Evolutionary conservation across 2,797 vertebrate species (phyloP).

Genomic region (Sardinella longiceps): DNA sequence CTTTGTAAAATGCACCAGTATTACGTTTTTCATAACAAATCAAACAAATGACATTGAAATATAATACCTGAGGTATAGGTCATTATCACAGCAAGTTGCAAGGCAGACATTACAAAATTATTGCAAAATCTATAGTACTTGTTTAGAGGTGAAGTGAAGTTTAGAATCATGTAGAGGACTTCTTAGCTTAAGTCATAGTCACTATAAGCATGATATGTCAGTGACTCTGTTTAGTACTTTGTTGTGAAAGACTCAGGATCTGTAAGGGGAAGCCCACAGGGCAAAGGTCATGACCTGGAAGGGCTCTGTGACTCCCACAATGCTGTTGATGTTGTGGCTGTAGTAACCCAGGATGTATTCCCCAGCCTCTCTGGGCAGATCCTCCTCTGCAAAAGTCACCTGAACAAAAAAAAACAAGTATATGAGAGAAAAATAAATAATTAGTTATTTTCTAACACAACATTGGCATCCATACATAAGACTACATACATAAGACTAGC

Average conservation of each 20-base stretch:
- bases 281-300: conserved; percentile 82
- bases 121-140: background rate
- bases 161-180: background rate
- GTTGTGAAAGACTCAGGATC: background rate
- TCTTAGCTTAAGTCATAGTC: background rate
- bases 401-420: conserved; percentile 53
- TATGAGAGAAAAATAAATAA: background rate
- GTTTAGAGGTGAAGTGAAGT: background rate
- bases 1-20: background rate
- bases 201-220: too few relatives aligned
- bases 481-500: too few relatives aligned
- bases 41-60: background rate
- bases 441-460: background rate
- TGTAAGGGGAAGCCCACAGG: conserved; percentile 35
- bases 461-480: too few relatives aligned
- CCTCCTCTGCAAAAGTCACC: conserved; percentile 91
- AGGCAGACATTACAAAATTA: background rate
- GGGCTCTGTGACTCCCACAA: conserved; percentile 88
- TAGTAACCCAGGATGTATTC: conserved; percentile 94
- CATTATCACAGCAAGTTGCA: background rate
- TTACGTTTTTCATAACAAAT: background rate
- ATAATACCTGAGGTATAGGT: background rate
- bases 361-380: conserved; percentile 87
- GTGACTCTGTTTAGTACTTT: background rate
- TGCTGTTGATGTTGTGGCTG: conserved; percentile 86